Percentiles rank a stretch among this genome's conserved stretches.
Conservation (phyloP, 2,797 vertebrate species). For the Anniella stebbinsi region DNA sequence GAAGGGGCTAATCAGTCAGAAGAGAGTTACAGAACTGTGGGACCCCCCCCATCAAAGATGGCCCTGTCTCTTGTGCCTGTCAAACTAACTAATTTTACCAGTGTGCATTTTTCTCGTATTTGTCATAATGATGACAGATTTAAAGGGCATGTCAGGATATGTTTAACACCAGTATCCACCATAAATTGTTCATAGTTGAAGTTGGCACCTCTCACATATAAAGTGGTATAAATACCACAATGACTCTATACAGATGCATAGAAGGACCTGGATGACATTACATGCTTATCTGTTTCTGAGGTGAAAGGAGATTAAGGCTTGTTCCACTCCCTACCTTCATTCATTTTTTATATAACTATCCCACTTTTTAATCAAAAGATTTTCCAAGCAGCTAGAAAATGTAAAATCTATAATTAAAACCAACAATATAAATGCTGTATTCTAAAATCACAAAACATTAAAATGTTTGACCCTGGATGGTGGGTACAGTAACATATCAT, state of each 20-base stretch:
- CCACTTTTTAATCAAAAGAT: background rate
- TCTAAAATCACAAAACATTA: background rate
- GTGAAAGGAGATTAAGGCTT: background rate
- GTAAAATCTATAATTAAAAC: background rate
- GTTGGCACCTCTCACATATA: fast-evolving
- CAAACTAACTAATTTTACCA: too few species aligned
- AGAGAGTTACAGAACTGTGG: too few species aligned
- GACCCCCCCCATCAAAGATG: too few species aligned
- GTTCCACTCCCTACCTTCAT: background rate
- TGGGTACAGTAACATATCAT: too few species aligned
- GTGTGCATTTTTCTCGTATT: too few species aligned
- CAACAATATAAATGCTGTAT: background rate
- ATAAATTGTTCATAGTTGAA: background rate
- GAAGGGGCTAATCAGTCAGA: too few species aligned
- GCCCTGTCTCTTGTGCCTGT: too few species aligned
- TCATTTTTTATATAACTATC: too few species aligned
- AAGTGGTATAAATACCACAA: background rate
- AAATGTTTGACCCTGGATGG: background rate
- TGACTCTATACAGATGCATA: background rate
- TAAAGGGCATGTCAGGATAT: background rate
- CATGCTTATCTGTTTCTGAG: background rate
- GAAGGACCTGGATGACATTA: background rate
- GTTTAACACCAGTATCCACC: constrained; percentile 9
- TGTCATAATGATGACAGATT: background rate
- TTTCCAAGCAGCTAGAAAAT: background rate